phyloP scores from a whole-genome alignment of 2,888 invertebrate species.

The Harpalus rufipes region DNA sequence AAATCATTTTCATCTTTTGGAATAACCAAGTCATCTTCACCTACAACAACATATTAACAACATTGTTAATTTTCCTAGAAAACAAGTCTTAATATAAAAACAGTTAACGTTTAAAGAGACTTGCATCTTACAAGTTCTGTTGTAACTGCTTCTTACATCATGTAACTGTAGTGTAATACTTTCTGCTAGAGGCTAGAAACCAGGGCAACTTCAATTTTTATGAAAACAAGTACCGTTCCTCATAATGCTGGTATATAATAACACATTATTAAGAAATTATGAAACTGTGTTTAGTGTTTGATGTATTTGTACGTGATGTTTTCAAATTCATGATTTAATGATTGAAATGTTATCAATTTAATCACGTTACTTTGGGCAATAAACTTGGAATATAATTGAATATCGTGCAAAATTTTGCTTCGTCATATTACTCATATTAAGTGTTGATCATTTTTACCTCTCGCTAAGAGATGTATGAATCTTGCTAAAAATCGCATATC shows the following conservation, averaged over 20 bases:
- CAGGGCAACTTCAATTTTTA: constrained; percentile 30
- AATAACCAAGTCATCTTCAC: constrained; percentile 81
- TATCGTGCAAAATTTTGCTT: too few species aligned
- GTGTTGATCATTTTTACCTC: too few species aligned
- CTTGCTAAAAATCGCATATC: too few species aligned
- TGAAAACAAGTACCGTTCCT: constrained; percentile 4
- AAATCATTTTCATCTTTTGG: constrained; percentile 86
- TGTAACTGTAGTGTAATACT: constrained; percentile 33
- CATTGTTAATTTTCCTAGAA: background rate
- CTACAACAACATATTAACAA: constrained; percentile 77
- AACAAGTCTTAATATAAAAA: background rate
- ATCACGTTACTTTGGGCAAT: background rate
- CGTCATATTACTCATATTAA: too few species aligned
- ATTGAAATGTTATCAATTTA: background rate
- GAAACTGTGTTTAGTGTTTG: background rate
- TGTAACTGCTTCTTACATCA: constrained; percentile 13
- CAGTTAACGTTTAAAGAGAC: background rate
- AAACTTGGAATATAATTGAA: background rate
- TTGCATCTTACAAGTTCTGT: constrained; percentile 6
- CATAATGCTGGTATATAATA: background rate
- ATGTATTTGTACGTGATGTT: background rate
- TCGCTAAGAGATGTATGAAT: too few species aligned
- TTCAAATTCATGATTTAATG: background rate
- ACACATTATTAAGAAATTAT: background rate
- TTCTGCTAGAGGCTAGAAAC: background rate